Base-by-base conservation (phyloP, 2,888 invertebrate genomes). In the Encarsia formosa region DNA sequence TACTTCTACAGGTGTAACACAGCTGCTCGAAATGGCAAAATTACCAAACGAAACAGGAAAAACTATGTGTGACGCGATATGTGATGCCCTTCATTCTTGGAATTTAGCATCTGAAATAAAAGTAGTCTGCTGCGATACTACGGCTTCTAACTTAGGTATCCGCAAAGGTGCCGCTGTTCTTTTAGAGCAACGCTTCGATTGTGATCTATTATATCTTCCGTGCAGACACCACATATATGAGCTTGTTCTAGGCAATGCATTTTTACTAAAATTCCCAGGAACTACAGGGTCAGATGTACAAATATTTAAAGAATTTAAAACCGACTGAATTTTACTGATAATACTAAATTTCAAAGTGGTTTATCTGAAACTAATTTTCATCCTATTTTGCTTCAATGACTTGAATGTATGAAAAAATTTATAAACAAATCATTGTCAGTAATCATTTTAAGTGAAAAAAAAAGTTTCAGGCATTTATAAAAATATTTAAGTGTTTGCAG, bases 81-180 rank as follows among this genome's bases (percentile, higher is more conserved):
- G 20, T 46, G 49, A 50, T 5, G 50, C 44, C 20, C 35, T 61
- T 26, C 37, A 52, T 11, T 56, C 61, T 23, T 63, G 61, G 60
- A 49, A 54, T 16, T 40, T 64, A 15, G n/a, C 43, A 24, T 45
- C 57, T 19, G 43, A 54, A 29, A 57, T 63, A 9, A 49, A 57
- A 49, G 51, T 50, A 15, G 9, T 60, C 8, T 59, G 59, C 54
- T 63, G 56, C 59, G 61, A 65, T 46, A 65, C 64, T 2, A 65
- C 63, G 22, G 54, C 61, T n/a, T 54, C 63, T 20, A 65, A 65
- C 52, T 16, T 42, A 9, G 42, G 29, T 15, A 11, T 2, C 15
- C 20, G n/a, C 13, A 23, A 20, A 4, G 3, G 22, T 11, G 22
- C 5, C 9, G 20, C 22, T 15, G 22, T 22, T 22, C 16, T 20